These are phyloP conservation scores for Neoascia interrupta DNA, from an alignment of 2,888 invertebrate species.

Conservation along the genomic window DNA sequence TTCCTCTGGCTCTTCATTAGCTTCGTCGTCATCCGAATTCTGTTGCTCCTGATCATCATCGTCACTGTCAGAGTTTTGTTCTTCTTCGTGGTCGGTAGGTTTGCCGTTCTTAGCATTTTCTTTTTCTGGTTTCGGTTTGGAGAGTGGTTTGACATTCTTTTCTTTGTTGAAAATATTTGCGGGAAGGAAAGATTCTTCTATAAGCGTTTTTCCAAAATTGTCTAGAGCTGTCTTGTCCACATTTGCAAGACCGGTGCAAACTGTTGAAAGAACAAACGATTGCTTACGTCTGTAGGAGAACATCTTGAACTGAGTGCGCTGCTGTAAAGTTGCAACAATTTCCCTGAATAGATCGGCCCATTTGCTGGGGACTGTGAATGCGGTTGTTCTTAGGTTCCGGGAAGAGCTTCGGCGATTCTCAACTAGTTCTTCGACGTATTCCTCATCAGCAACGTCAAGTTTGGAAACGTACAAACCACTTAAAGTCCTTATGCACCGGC, in stretches of 20 bases:
- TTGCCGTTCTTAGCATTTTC: slow-evolving; percentile 71
- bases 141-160: no score
- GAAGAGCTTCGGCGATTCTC: slow-evolving; percentile 1
- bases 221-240: slow-evolving; percentile 82
- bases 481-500: slow-evolving; percentile 86
- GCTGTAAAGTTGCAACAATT: slow-evolving; percentile 83
- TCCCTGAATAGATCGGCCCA: slow-evolving; percentile 84
- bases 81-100: no score
- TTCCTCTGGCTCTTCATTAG: slow-evolving; percentile 1
- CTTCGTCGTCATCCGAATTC: no score
- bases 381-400: slow-evolving; percentile 56
- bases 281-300: slow-evolving; percentile 85
- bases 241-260: slow-evolving; percentile 81
- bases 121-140: no score
- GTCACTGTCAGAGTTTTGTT: no score
- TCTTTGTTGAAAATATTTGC: slow-evolving; percentile 45
- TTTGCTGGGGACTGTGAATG: slow-evolving; percentile 81
- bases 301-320: slow-evolving; percentile 86
- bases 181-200: slow-evolving; percentile 80
- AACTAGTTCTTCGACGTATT: no score
- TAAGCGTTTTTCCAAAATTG: slow-evolving; percentile 84
- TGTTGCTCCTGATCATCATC: no score
- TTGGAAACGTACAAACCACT: slow-evolving; percentile 83
- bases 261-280: slow-evolving; percentile 86
- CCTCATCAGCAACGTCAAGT: slow-evolving; percentile 80